These are phyloP conservation scores for Nemurella pictetii DNA, from an alignment of 2,888 invertebrate genomes.

Conservation along the genomic window DNA sequence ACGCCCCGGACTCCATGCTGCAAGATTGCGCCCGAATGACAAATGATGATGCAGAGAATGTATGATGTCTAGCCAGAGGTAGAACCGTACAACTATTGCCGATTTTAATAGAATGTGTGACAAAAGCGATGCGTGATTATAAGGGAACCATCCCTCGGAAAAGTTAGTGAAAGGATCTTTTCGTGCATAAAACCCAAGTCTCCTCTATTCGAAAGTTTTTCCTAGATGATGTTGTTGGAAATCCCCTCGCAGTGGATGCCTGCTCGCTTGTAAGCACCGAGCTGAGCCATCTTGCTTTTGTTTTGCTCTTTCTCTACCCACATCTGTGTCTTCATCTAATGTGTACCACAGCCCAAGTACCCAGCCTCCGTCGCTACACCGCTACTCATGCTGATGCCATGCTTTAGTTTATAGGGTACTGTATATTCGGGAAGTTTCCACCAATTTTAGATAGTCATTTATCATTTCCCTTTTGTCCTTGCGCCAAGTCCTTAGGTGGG, in stretches of 20 bases:
- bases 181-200: constrained; percentile 16
- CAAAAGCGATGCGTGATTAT: constrained; percentile 3
- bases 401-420: constrained; percentile 20
- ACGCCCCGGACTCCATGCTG: neutral
- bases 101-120: neutral
- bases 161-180: constrained; percentile 17
- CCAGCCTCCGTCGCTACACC: neutral
- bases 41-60: neutral
- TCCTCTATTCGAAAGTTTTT: constrained; percentile 7
- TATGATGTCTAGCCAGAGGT: too few species aligned
- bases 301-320: neutral
- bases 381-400: neutral
- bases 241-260: neutral
- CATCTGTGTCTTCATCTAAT: neutral
- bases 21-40: neutral
- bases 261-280: too few species aligned
- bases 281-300: neutral
- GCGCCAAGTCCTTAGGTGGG: neutral
- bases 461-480: constrained; percentile 30
- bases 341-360: neutral
- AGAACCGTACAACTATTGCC: neutral
- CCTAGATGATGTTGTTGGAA: neutral
- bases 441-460: constrained; percentile 35
- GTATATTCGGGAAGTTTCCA: constrained; percentile 33
- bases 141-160: neutral